phyloP scores from a whole-genome alignment of 1,140 invertebrate species.

The Diuraphis noxia region DNA sequence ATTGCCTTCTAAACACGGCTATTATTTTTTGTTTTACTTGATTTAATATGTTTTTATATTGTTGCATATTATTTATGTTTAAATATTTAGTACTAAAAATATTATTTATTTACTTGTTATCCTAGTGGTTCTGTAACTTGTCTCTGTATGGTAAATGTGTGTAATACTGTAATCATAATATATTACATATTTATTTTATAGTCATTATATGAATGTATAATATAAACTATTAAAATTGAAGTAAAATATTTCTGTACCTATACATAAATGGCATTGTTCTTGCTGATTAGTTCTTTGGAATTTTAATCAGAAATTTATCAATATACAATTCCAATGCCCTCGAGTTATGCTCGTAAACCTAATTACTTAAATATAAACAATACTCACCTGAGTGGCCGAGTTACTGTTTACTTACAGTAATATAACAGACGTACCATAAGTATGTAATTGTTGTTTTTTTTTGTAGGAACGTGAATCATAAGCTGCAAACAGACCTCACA shows the following conservation, averaged over 20 bases:
- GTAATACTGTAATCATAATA: background rate
- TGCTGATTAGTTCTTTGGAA: background rate
- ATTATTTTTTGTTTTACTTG: background rate
- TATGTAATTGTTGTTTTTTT: conserved; percentile 34
- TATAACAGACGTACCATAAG: background rate
- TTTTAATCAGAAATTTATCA: background rate
- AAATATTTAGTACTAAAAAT: background rate
- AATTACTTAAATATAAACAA: background rate
- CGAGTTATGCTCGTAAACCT: background rate
- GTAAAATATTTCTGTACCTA: background rate
- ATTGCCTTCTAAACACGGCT: background rate
- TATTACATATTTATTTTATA: background rate
- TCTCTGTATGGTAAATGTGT: background rate
- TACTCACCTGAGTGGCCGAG: background rate
- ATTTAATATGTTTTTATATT: conserved; percentile 1
- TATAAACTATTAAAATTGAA: background rate
- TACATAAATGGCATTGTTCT: background rate
- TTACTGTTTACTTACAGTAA: background rate
- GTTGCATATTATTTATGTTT: background rate
- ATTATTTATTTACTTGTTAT: background rate
- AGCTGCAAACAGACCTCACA: background rate
- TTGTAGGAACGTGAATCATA: conserved; percentile 2
- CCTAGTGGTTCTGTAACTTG: background rate
- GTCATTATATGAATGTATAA: background rate
- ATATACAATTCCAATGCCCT: background rate